These are phyloP conservation scores for Xiphorhynchus elegans DNA, from an alignment of 2,113 vertebrate species.

Conservation along the genomic window DNA sequence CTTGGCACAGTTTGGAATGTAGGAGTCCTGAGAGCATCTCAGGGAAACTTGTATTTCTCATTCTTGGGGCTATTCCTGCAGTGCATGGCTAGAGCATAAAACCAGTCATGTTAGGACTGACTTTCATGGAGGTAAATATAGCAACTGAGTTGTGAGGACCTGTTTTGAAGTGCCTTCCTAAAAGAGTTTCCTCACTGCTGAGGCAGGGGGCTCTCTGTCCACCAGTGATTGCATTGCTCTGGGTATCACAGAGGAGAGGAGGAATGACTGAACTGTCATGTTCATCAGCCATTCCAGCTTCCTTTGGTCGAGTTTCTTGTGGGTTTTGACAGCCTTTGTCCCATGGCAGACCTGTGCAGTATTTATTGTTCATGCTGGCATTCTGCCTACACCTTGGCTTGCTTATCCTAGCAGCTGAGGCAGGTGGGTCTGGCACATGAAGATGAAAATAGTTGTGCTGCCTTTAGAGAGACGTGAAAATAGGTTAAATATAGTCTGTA, in stretches of 20 bases:
- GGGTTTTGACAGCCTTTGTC: background rate
- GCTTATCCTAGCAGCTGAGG: background rate
- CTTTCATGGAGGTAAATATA: background rate
- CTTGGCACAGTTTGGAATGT: background rate
- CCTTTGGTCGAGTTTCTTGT: background rate
- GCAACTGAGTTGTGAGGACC: background rate
- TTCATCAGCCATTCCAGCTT: background rate
- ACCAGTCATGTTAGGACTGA: background rate
- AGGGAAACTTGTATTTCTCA: background rate
- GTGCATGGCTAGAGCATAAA: background rate
- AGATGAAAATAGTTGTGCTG: background rate
- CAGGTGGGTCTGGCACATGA: slow-evolving; percentile 25
- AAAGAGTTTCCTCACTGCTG: background rate
- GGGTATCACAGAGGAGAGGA: background rate
- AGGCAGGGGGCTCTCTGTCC: fast-evolving
- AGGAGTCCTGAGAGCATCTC: background rate
- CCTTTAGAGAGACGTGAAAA: background rate
- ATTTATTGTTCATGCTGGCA: background rate
- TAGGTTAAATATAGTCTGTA: background rate
- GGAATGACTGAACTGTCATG: background rate
- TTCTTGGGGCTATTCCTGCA: background rate
- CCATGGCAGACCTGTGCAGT: background rate
- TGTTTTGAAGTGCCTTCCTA: slow-evolving; percentile 6
- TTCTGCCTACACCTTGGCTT: background rate
- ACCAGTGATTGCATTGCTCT: fast-evolving